Conservation (phyloP, 2,797 vertebrate species). For the Botia kubotai region DNA sequence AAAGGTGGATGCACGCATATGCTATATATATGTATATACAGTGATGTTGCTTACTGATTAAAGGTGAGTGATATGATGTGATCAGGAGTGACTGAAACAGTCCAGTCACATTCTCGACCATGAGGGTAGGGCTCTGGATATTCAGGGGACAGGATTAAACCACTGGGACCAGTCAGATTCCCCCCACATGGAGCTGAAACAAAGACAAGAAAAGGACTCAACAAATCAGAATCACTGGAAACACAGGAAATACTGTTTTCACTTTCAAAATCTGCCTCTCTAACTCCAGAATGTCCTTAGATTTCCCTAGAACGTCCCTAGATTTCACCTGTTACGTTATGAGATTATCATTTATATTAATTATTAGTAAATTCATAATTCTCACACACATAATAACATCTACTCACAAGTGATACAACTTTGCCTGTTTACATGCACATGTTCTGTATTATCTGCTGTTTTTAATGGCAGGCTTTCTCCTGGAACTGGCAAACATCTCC, state of each 20-base stretch:
- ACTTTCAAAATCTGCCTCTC: not conserved
- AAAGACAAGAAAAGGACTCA: not conserved
- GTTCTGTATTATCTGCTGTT: constrained; percentile 13
- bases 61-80: constrained; percentile 95
- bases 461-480: constrained; percentile 31
- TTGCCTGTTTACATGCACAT: not conserved
- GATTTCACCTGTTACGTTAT: not conserved
- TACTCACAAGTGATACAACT: not conserved
- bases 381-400: not conserved
- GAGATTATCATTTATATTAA: not conserved
- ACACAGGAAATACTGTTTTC: not conserved
- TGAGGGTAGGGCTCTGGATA: constrained; percentile 96
- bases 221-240: not conserved
- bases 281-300: not conserved
- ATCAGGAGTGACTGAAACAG: constrained; percentile 88
- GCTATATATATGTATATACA: not conserved
- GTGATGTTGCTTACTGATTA: constrained; percentile 81
- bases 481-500: constrained; percentile 36
- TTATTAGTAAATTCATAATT: not conserved
- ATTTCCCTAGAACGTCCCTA: not conserved
- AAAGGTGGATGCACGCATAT: not conserved
- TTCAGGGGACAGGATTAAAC: constrained; percentile 94
- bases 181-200: constrained; percentile 92
- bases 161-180: constrained; percentile 88
- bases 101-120: constrained; percentile 96